Conservation (phyloP, 2,888 invertebrate genomes). For the Cenopis cana region DNA sequence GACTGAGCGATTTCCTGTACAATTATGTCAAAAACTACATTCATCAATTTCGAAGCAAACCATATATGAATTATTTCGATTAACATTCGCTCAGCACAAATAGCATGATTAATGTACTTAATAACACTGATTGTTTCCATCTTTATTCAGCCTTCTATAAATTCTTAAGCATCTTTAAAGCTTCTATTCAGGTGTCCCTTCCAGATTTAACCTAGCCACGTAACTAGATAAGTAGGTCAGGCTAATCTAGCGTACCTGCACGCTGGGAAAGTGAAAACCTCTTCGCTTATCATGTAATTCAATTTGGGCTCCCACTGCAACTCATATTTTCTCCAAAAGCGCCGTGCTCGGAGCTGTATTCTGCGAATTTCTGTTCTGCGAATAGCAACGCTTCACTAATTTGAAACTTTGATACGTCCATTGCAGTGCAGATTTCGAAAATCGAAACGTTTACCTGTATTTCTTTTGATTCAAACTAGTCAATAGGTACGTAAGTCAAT, state of each 20-base stretch:
- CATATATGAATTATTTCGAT: too few species aligned
- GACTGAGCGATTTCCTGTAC: too few species aligned
- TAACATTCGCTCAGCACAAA: too few species aligned
- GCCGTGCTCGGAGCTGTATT: constrained; percentile 2
- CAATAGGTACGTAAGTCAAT: background rate
- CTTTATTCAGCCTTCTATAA: background rate
- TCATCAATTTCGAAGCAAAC: too few species aligned
- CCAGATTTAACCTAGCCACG: background rate
- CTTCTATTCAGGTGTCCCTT: background rate
- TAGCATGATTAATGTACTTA: background rate
- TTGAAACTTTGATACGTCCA: constrained; percentile 2
- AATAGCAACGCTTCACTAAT: background rate
- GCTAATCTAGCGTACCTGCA: constrained; percentile 67
- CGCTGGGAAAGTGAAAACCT: constrained; percentile 45
- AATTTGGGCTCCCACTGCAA: constrained; percentile 34
- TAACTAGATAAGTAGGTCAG: constrained; percentile 60
- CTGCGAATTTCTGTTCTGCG: constrained; percentile 1
- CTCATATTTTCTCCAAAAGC: constrained; percentile 31
- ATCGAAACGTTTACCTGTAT: background rate
- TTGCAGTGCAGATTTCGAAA: background rate
- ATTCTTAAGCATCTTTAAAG: background rate
- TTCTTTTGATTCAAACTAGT: background rate
- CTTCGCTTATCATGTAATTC: constrained; percentile 47
- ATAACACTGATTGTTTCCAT: background rate
- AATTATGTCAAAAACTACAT: too few species aligned